Percentiles rank a stretch among this genome's conserved stretches.
Conservation (phyloP, 1,140 invertebrate species). For the Tenebrio molitor region DNA sequence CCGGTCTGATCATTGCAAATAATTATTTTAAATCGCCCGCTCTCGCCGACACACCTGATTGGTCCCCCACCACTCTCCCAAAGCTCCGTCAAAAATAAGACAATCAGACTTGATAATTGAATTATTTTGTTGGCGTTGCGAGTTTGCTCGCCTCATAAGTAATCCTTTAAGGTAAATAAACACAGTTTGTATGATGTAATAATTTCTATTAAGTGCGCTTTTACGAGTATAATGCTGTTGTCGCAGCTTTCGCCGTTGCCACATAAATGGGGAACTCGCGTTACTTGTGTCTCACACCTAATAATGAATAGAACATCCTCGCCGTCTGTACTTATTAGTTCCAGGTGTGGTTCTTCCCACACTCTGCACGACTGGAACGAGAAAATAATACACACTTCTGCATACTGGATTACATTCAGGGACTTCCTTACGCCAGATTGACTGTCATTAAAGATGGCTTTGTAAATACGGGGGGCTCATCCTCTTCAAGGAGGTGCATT, state of each 20-base stretch:
- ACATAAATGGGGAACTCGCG: slow-evolving; percentile 40
- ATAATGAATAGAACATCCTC: slow-evolving; percentile 39
- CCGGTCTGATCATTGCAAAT: neutral
- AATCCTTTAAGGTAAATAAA: slow-evolving; percentile 43
- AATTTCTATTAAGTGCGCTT: slow-evolving; percentile 46
- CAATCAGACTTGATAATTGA: slow-evolving; percentile 20
- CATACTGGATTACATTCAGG: neutral
- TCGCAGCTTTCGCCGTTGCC: slow-evolving; percentile 39
- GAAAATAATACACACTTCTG: slow-evolving; percentile 29
- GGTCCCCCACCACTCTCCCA: too few species aligned
- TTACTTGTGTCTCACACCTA: slow-evolving; percentile 45
- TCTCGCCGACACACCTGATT: neutral
- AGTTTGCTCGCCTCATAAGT: neutral
- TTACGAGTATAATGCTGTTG: slow-evolving; percentile 43
- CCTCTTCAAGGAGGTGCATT: too few species aligned
- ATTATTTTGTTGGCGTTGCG: slow-evolving; percentile 2
- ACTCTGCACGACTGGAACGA: slow-evolving; percentile 21
- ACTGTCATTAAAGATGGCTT: too few species aligned
- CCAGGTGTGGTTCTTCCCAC: slow-evolving; percentile 39
- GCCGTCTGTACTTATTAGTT: slow-evolving; percentile 42
- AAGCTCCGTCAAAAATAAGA: neutral
- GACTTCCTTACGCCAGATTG: neutral
- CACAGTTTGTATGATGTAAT: slow-evolving; percentile 41
- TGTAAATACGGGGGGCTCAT: too few species aligned
- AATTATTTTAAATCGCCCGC: slow-evolving; percentile 19